Evolutionary conservation across 1,140 invertebrate genomes (phyloP).

Genomic region (Drosophila sechellia): DNA sequence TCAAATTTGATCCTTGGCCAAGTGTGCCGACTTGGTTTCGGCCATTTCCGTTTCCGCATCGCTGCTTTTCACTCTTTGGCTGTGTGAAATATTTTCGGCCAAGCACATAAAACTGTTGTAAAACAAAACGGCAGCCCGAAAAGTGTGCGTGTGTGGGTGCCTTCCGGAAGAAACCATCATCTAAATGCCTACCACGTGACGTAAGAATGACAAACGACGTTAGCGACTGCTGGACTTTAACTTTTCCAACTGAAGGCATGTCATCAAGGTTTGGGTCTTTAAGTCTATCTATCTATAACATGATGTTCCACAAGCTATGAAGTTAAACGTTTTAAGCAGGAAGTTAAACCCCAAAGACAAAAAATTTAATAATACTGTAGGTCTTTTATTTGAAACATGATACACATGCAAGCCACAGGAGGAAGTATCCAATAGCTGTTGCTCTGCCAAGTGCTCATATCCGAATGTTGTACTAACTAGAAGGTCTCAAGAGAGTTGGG

Average conservation of each 20-base stretch:
- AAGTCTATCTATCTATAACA: background rate
- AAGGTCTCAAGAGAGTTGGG: no score
- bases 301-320: background rate
- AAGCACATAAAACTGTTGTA: constrained; percentile 64
- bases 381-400: no score
- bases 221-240: background rate
- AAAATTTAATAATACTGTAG: no score
- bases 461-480: no score
- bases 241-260: background rate
- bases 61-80: constrained; percentile 40
- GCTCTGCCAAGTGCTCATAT: no score
- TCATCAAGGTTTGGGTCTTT: background rate
- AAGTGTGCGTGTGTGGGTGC: background rate
- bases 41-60: constrained; percentile 54
- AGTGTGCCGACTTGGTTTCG: constrained; percentile 15
- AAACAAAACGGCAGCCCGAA: constrained; percentile 48
- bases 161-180: constrained; percentile 14
- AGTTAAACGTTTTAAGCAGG: no score
- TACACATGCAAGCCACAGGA: no score
- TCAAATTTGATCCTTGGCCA: background rate
- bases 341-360: no score
- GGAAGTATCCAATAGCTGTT: no score
- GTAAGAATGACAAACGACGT: background rate
- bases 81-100: constrained; percentile 53
- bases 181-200: constrained; percentile 29